These are phyloP conservation scores for Laupala kohalensis DNA, from an alignment of 1,140 invertebrate genomes.

Conservation along the genomic window DNA sequence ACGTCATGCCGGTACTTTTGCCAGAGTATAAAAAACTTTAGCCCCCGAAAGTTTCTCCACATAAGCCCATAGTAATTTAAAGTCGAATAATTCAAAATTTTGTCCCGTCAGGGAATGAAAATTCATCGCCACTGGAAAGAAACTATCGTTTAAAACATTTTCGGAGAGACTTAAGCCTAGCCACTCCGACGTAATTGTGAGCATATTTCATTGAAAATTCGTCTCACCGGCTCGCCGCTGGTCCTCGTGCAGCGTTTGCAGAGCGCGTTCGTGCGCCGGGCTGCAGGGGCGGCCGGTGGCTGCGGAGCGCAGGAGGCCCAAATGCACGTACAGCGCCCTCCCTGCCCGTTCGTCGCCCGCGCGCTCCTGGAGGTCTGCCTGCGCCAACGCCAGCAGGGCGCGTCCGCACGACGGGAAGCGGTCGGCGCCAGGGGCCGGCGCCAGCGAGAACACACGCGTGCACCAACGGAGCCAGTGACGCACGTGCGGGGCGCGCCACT, in stretches of 20 bases:
- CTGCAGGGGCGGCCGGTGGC: constrained; percentile 34
- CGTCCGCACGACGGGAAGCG: constrained; percentile 42
- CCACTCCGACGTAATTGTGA: too few relatives aligned
- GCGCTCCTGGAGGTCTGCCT: constrained; percentile 33
- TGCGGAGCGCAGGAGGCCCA: constrained; percentile 31
- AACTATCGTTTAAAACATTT: too few relatives aligned
- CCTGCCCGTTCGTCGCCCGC: constrained; percentile 30
- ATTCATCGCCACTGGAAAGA: too few relatives aligned
- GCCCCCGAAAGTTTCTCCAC: too few relatives aligned
- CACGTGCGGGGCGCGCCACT: constrained; percentile 46
- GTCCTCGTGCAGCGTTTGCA: neutral
- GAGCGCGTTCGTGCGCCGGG: constrained; percentile 23
- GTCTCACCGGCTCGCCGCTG: neutral
- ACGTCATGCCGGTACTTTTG: too few relatives aligned
- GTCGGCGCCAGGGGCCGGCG: constrained; percentile 31
- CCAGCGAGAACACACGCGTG: constrained; percentile 41
- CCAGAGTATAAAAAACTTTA: too few relatives aligned
- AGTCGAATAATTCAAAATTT: too few relatives aligned
- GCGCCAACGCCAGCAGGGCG: constrained; percentile 36
- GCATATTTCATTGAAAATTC: too few relatives aligned
- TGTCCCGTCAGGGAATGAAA: too few relatives aligned
- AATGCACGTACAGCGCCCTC: constrained; percentile 34
- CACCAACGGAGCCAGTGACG: constrained; percentile 51
- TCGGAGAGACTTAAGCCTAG: too few relatives aligned
- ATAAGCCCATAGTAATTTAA: too few relatives aligned